These are phyloP conservation scores for Gonocerus acuteangulatus DNA, from an alignment of 2,888 invertebrate genomes.

Conservation along the genomic window DNA sequence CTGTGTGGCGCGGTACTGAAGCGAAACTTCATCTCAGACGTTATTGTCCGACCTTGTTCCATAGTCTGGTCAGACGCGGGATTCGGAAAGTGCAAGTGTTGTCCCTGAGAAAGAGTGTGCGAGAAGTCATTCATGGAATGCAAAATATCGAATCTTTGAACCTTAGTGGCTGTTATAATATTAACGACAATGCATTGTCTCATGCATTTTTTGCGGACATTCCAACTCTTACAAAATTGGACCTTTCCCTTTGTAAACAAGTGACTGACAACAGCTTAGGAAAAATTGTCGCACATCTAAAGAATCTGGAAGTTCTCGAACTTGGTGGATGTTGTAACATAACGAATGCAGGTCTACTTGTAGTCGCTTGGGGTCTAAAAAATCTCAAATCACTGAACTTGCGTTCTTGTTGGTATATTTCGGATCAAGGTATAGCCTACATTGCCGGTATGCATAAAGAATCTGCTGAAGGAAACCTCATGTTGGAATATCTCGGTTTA, in stretches of 20 bases:
- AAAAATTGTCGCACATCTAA: constrained; percentile 73
- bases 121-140: constrained; percentile 77
- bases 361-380: constrained; percentile 80
- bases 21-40: constrained; percentile 80
- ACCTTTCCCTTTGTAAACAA: constrained; percentile 88
- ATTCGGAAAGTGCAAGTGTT: constrained; percentile 83
- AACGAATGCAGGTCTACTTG: constrained; percentile 76
- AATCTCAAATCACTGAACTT: constrained; percentile 77
- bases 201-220: constrained; percentile 73
- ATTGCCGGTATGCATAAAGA: constrained; percentile 60
- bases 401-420: constrained; percentile 86
- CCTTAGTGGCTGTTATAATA: constrained; percentile 87
- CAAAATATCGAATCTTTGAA: constrained; percentile 81
- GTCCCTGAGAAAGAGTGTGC: constrained; percentile 62
- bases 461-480: constrained; percentile 59
- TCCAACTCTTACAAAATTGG: constrained; percentile 68
- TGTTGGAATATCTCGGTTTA: constrained; percentile 74
- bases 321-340: constrained; percentile 87
- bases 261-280: constrained; percentile 84
- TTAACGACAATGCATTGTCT: constrained; percentile 75
- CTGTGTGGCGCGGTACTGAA: constrained; percentile 90
- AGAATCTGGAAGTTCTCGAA: constrained; percentile 78
- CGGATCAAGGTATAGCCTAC: constrained; percentile 83
- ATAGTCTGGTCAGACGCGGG: constrained; percentile 76
- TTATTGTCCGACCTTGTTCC: constrained; percentile 68